Evolutionary conservation across 2,113 vertebrate species (phyloP), one percentile per base, ranked within the genome.

Genomic region (Galemys pyrenaicus): DNA sequence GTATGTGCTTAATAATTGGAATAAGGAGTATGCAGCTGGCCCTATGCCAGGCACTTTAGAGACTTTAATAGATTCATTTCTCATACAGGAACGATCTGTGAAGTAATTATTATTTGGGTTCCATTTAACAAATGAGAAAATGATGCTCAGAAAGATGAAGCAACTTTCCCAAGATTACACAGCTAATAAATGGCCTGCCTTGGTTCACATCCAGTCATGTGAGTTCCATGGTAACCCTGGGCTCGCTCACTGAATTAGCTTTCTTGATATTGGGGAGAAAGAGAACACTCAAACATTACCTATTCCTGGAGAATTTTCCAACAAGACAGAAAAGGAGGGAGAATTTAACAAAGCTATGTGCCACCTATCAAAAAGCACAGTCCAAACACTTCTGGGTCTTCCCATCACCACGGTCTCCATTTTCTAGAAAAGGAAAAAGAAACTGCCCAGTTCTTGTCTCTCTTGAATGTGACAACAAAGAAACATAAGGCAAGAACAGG

Each of bases 401-500:
- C 35, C 26, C 86, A 19, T 56, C 32, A 54, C 46, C 49, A 22
- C 24, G 44, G 68, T 78, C n/a, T 41, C 64, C 1, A 58, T 44
- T 82, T 46, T 28, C 17, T 82, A 80, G 70, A 6, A 74, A 95
- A 70, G 44, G 26, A 73, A 62, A 49, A 89, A 56, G 68, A 78
- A 94, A 70, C 75, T 35, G 32, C 41, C 49, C 28, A 39, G 32
- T 46, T 90, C 64, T 87, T 77, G n/a, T 62, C 32, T 70, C 70
- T 60, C 17, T 0, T 13, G 86, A 98, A 74, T 58, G 60, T 90
- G 0, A 11, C 49, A 86, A 92, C 54, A 92, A 97, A 97, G 85
- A 58, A 78, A 16, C 8, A 22, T 1, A 73, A 0, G 86, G 97
- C 96, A 84, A 68, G 94, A 97, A 16, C 17, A 8, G 84, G 92